These are phyloP conservation scores for Sus scrofa DNA, from an alignment of 2,113 vertebrate species.

Conservation along the genomic window DNA sequence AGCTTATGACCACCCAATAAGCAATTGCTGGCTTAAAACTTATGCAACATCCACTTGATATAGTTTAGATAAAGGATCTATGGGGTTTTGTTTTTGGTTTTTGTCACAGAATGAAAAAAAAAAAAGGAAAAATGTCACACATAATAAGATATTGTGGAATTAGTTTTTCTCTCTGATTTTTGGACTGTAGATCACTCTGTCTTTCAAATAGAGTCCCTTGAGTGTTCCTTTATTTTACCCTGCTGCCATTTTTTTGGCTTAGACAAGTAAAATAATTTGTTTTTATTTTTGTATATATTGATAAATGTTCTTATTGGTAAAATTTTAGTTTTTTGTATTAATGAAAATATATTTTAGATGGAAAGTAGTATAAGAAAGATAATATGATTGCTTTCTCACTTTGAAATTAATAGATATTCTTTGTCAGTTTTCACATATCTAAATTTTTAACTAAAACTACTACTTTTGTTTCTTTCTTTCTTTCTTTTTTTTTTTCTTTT, in stretches of 20 bases:
- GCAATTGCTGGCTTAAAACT: not conserved
- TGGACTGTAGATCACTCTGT: not conserved
- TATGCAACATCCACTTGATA: not conserved
- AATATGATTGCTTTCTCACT: not conserved
- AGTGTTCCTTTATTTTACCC: not conserved
- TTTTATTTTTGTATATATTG: too few species aligned
- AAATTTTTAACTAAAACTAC: constrained; percentile 18
- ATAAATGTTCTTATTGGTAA: too few species aligned
- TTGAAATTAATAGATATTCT: constrained; percentile 26
- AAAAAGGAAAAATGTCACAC: not conserved
- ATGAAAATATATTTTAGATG: not conserved
- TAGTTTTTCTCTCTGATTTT: not conserved
- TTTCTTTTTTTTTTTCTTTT: too few species aligned
- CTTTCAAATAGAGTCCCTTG: not conserved
- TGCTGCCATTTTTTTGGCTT: not conserved
- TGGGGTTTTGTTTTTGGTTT: not conserved
- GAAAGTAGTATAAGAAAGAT: not conserved
- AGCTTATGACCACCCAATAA: not conserved
- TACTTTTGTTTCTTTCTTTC: too few species aligned
- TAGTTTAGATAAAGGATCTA: not conserved
- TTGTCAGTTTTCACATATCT: not conserved
- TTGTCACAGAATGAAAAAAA: not conserved
- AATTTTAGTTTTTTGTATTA: constrained; percentile 10
- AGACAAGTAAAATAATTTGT: not conserved
- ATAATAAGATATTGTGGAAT: not conserved